Base-by-base conservation (phyloP, 2,888 invertebrate species). In the Drosophila pegasa region DNA sequence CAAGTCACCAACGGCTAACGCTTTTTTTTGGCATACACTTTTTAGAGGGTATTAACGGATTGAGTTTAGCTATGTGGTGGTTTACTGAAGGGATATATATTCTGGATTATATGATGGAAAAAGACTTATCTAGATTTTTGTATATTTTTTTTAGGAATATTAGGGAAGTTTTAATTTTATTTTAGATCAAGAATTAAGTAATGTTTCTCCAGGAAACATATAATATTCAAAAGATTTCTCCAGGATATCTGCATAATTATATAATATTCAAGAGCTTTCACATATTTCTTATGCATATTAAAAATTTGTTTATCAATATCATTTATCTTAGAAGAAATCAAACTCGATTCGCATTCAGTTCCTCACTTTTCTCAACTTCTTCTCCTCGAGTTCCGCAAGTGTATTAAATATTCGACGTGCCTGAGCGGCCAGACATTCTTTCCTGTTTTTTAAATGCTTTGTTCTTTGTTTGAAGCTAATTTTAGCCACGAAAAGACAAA, bases 401-500 rank as follows among this genome's bases (percentile, higher is more conserved):
- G 50, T 35, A 50, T 33, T 35, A n/a, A 6, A 7, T 50, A 20
- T 50, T 33, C 35, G 22, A 1, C 0, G 2, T 35, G 22, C 22
- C 18, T 8, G 29, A 3, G 7, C 7, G n/a, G n/a, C 43, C 1
- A 45, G 27, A 45, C n/a, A 14, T 48, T 48, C 20, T 31, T 48
- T 35, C 50, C 35, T 50, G 50, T 40, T 29, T 51, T 40, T 54
- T 64, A 22, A n/a, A 50, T 56, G 52, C 56, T 41, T 57, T 57
- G 57, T 52, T 52, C 58, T 35, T 41, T 31, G 52, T 50, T 71
- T 55, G 16, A 27, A 18, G 62, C 86, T 82, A 81, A 71, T 78
- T 80, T 80, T 80, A 75, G 81, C 59, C 64, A 41, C 40, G 37
- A 65, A 60, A 65, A 60, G 62, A 77, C 66, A 68, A 60, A 66